Percentiles rank a stretch among this genome's conserved stretches.
These are phyloP conservation scores for Cryptocephalus moraei DNA, from an alignment of 2,888 invertebrate genomes.

Conservation along the genomic window DNA sequence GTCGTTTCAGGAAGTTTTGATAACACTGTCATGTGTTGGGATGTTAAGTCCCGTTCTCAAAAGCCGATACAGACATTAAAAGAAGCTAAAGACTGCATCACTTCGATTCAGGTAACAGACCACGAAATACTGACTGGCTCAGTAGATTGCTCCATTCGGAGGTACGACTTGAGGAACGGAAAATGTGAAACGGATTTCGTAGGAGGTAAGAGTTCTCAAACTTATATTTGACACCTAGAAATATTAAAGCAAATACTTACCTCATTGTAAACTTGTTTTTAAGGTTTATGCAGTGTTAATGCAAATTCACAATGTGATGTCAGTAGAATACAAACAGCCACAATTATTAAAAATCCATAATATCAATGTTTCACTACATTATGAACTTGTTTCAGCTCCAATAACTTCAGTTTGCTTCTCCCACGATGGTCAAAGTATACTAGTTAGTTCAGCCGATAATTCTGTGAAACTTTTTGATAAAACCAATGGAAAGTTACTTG, in stretches of 20 bases:
- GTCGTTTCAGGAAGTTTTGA: constrained; percentile 90
- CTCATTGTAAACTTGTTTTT: too few relatives aligned
- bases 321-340: too few relatives aligned
- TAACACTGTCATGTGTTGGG: constrained; percentile 89
- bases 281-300: too few relatives aligned
- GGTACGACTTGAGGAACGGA: constrained; percentile 87
- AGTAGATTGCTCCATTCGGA: constrained; percentile 75
- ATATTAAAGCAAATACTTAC: too few relatives aligned
- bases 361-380: too few relatives aligned
- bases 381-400: constrained; percentile 44
- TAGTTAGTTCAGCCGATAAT: constrained; percentile 77
- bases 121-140: constrained; percentile 86
- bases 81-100: constrained; percentile 90
- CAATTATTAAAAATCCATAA: too few relatives aligned
- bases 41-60: constrained; percentile 55
- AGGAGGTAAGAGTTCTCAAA: constrained; percentile 48
- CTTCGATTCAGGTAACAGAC: constrained; percentile 68
- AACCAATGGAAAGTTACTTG: constrained; percentile 64
- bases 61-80: constrained; percentile 73
- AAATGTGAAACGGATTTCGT: constrained; percentile 74
- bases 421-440: constrained; percentile 84
- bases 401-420: constrained; percentile 79
- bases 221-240: too few relatives aligned
- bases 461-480: constrained; percentile 82
- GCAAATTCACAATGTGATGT: too few relatives aligned